Percentiles rank a stretch among this genome's conserved stretches.
phyloP scores from a whole-genome alignment of 2,888 invertebrate genomes.

The Eustalomyia histrio region DNA sequence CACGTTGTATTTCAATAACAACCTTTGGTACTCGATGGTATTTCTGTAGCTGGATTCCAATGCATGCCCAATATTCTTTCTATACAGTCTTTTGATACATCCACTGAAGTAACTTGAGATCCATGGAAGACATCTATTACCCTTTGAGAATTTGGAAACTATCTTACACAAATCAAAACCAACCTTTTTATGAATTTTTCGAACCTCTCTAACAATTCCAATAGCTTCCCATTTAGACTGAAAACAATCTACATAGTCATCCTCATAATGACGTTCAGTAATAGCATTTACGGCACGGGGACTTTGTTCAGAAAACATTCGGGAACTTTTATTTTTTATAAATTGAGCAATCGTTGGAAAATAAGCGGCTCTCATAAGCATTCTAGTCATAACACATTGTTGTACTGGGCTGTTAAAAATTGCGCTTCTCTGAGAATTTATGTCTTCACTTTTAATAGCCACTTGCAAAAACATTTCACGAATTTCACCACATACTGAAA shows the following conservation, averaged over 20 bases:
- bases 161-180: slow-evolving; percentile 1
- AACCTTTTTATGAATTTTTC: neutral
- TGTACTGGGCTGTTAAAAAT: neutral
- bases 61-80: slow-evolving; percentile 32
- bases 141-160: neutral
- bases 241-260: slow-evolving; percentile 48
- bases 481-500: slow-evolving; percentile 35
- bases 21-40: neutral
- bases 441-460: slow-evolving; percentile 13
- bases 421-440: slow-evolving; percentile 20
- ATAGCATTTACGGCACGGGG: slow-evolving; percentile 46
- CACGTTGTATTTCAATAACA: neutral
- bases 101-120: slow-evolving; percentile 23
- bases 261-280: slow-evolving; percentile 41
- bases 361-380: slow-evolving; percentile 25
- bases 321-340: slow-evolving; percentile 48
- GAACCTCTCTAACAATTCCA: slow-evolving; percentile 11
- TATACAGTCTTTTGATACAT: neutral
- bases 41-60: neutral
- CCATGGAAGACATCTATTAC: slow-evolving; percentile 26
- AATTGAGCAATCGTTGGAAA: slow-evolving; percentile 47
- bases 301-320: neutral
- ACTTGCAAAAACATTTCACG: slow-evolving; percentile 43
- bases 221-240: slow-evolving; percentile 34
- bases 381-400: slow-evolving; percentile 31